phyloP scores from a whole-genome alignment of 2,797 vertebrate genomes.

The Phrynocephalus vlangalii region DNA sequence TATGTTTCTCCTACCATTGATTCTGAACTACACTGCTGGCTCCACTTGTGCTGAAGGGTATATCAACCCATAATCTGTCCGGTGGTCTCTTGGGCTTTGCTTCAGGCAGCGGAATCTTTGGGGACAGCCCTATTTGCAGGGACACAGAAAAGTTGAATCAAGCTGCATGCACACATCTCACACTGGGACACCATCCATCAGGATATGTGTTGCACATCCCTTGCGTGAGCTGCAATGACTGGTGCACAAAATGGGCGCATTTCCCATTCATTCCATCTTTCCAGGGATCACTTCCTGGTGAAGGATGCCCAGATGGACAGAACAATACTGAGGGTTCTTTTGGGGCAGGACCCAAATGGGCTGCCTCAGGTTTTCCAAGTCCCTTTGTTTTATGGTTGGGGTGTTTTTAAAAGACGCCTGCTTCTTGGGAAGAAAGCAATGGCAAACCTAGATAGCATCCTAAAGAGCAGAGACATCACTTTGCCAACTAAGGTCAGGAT shows the following conservation, averaged over 20 bases:
- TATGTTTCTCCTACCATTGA: not conserved
- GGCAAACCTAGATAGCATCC: no score
- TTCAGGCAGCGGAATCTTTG: not conserved
- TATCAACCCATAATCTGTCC: not conserved
- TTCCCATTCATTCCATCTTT: not conserved
- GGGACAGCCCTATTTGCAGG: not conserved
- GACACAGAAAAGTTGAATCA: not conserved
- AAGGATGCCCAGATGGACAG: not conserved
- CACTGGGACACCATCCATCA: not conserved
- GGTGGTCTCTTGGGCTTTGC: not conserved
- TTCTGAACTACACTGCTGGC: not conserved
- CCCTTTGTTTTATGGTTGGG: no score
- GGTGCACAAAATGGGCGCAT: no score
- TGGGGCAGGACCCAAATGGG: no score
- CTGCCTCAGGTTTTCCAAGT: no score
- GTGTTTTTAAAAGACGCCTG: no score
- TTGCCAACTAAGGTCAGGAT: no score
- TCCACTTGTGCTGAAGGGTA: not conserved
- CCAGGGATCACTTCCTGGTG: not conserved
- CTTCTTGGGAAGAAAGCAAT: no score
- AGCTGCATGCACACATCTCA: not conserved
- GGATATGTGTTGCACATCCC: no score
- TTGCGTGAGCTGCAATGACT: not conserved
- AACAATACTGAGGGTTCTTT: no score
- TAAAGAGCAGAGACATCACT: no score